Base-by-base conservation (phyloP, 1,140 invertebrate species). In the Drosophila funebris region DNA sequence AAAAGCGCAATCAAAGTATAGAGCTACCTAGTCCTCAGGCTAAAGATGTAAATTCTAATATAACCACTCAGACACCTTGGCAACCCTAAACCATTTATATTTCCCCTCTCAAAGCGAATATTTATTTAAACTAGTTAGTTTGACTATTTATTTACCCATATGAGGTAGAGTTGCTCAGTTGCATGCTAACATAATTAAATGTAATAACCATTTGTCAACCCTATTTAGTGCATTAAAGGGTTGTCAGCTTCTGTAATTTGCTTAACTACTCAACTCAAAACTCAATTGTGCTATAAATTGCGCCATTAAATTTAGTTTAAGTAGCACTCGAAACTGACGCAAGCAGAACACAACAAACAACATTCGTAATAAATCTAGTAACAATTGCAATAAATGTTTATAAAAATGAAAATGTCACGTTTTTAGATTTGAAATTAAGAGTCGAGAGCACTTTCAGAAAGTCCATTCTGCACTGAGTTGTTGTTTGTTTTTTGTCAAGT, bases 241-340 rank as follows among this genome's bases (percentile, higher is more conserved):
- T 27, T 24, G 22, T 29, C n/a, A 14, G 20, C 14, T 16, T 41
- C n/a, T 16, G 14, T 52, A 14, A 29, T 41, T 29, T 24, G 16
- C 52, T 52, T 18, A 44, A 41, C 36, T 61, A 41, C 36, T 53
- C 48, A 41, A 64, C 50, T 36, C 20, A 41, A 41, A 41, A 44
- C 29, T 20, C 18, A 43, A 43, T 43, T 33, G 33, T 20, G 29
- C n/a, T 8, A 66, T 9, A 67, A 67, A 72, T 29, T 53, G 44
- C 31, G 43, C 46, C 46, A 67, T 67, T 73, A 67, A 52, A 58
- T 71, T 43, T 16, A 33, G 29, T 73, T 67, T 53, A 61, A 61
- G 56, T 8, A 54, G 29, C 56, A 61, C 70, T 73, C 33, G 56
- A 73, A 24, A 54, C 43, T 64, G 68, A 56, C 68, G 9, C 41